Percentiles rank a stretch among this genome's conserved stretches.
Conservation (phyloP, 1,140 invertebrate species). For the Chironomus tepperi region DNA sequence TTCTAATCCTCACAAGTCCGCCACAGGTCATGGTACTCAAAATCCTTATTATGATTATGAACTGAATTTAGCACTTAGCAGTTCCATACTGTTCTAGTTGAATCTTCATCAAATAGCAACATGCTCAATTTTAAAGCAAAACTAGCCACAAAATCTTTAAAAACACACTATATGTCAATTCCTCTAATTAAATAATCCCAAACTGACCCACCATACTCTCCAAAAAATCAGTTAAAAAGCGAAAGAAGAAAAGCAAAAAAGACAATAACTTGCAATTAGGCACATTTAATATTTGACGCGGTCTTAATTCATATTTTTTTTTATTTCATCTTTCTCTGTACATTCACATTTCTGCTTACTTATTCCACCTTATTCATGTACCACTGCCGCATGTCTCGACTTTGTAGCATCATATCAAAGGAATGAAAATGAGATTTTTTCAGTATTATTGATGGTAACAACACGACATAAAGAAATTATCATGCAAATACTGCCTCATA, state of each 20-base stretch:
- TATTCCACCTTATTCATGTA: constrained; percentile 13
- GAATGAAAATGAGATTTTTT: not conserved
- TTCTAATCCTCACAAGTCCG: too few relatives aligned
- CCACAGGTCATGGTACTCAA: too few relatives aligned
- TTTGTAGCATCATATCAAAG: not conserved
- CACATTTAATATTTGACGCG: constrained; percentile 12
- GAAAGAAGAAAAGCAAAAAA: not conserved
- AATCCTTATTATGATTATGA: too few relatives aligned
- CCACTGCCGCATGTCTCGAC: not conserved
- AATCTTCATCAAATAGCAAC: too few relatives aligned
- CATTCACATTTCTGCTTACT: not conserved
- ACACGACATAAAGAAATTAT: constrained; percentile 13
- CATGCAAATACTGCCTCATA: constrained; percentile 2
- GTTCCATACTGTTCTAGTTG: too few relatives aligned
- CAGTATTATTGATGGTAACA: not conserved
- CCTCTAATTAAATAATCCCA: too few relatives aligned
- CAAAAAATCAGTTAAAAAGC: too few relatives aligned
- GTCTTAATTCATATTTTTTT: not conserved
- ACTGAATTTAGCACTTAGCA: too few relatives aligned
- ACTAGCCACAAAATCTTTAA: too few relatives aligned
- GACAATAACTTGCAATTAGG: constrained; percentile 12
- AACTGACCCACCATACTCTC: too few relatives aligned
- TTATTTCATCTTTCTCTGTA: not conserved
- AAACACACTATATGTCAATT: too few relatives aligned
- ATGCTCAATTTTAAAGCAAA: too few relatives aligned